Base-by-base conservation (phyloP, 2,113 vertebrate species). In the Ivindomyrus marchei region DNA sequence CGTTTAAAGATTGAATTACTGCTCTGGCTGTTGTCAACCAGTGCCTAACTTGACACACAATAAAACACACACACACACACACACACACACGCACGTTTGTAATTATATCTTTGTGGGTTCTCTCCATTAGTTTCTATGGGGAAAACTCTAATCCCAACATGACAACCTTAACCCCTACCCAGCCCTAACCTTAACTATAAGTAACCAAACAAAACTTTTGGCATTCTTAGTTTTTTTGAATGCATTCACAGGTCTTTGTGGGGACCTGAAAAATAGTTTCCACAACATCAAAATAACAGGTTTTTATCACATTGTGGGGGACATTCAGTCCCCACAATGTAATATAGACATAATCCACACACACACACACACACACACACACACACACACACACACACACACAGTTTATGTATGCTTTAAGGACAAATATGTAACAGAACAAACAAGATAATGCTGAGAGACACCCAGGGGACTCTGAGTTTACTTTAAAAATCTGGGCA, bases 41-140 rank as follows among this genome's bases (percentile, higher is more conserved):
- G 27, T 36, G 6, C 49, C 49, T 53, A 50, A 4, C 15, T 17
- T 66, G 36, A 88, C 52, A 45, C 39, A 88, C 56, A 88, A 87
- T 87, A 87, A 56, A n/a, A 87, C 49, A 87, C 47, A 50, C 62
- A 86, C 47, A 86, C 84, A 50, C 42, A 86, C 46, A 49, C 84
- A 19, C 83, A 9, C 45, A 45, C 45, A 46, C 45, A 31, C 70
- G 46, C 17, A 19, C 15, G 50, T 52, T 15, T 50, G 49, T 50
- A 50, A 50, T 50, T 50, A 50, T 50, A 50, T 15, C 13, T 50
- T 52, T 52, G 50, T 52, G 50, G 50, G 50, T 15, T 17, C 15
- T 52, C 50, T 52, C 50, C 50, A 52, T 19, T 52, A 52, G 15
- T 52, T 52, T 52, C 50, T 15, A 52, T 52, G 50, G 13, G 50